phyloP scores from a whole-genome alignment of 2,888 invertebrate species.

The Rambutsinella grinnellia region DNA sequence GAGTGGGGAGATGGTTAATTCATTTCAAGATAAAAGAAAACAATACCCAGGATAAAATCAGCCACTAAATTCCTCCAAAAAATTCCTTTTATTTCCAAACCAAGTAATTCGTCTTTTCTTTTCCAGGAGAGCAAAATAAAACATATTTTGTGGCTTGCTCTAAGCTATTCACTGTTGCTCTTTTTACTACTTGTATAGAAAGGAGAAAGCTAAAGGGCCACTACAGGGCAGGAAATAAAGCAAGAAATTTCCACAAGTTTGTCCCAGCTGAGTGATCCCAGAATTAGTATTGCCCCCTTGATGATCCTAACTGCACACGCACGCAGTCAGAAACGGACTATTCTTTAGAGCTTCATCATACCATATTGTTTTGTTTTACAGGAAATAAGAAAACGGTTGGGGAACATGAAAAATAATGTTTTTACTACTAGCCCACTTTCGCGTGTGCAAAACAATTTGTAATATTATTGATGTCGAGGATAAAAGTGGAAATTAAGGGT shows the following conservation, averaged over 20 bases:
- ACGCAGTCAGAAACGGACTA: slow-evolving; percentile 1
- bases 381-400: too few species aligned
- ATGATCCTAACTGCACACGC: slow-evolving; percentile 58
- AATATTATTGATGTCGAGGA: slow-evolving; percentile 3
- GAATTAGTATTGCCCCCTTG: slow-evolving; percentile 61
- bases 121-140: neutral
- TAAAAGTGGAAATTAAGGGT: too few species aligned
- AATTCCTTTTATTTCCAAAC: neutral
- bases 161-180: neutral
- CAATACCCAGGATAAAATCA: neutral
- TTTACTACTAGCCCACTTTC: slow-evolving; percentile 1
- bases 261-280: slow-evolving; percentile 61
- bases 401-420: too few species aligned
- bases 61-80: neutral
- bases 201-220: too few species aligned
- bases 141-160: slow-evolving; percentile 33
- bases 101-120: too few species aligned
- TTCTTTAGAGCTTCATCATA: neutral
- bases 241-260: slow-evolving; percentile 58
- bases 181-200: neutral
- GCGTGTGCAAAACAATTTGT: neutral
- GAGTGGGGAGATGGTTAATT: neutral
- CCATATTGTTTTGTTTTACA: neutral
- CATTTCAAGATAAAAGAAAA: neutral
- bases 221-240: slow-evolving; percentile 54